Evolutionary conservation across 2,888 invertebrate genomes (phyloP).

Genomic region (Drosophila hamatofila): DNA sequence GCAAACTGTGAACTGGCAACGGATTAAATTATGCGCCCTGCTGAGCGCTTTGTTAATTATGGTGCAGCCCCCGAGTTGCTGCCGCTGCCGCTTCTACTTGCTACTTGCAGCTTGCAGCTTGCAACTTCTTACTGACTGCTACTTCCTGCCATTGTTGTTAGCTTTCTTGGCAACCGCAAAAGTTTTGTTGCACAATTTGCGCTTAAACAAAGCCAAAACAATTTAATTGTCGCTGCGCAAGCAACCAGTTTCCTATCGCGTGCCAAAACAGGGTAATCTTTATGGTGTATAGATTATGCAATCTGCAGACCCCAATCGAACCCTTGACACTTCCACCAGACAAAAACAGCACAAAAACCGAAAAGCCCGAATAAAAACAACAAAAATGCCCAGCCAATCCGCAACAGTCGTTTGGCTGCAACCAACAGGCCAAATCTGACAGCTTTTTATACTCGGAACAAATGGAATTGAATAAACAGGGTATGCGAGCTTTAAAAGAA

Average conservation of each 20-base stretch:
- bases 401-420: slow-evolving; percentile 18
- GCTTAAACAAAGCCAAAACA: slow-evolving; percentile 77
- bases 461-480: not conserved
- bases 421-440: slow-evolving; percentile 25
- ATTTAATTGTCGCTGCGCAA: slow-evolving; percentile 72
- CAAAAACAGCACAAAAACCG: not conserved
- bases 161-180: slow-evolving; percentile 65
- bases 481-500: not conserved
- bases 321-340: slow-evolving; percentile 26
- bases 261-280: slow-evolving; percentile 18
- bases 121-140: slow-evolving; percentile 33
- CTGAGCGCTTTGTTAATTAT: slow-evolving; percentile 77
- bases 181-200: slow-evolving; percentile 77
- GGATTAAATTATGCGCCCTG: slow-evolving; percentile 73
- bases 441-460: not conserved
- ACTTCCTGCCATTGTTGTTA: slow-evolving; percentile 49
- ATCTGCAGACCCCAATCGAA: slow-evolving; percentile 39
- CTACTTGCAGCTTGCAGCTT: not conserved
- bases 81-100: not conserved
- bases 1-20: slow-evolving; percentile 54
- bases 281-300: slow-evolving; percentile 31
- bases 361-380: not conserved
- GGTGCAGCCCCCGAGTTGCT: slow-evolving; percentile 43
- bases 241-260: slow-evolving; percentile 29
- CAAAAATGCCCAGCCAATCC: slow-evolving; percentile 6